Base-by-base conservation (phyloP, 2,888 invertebrate genomes). In the Parasteatoda lunata region DNA sequence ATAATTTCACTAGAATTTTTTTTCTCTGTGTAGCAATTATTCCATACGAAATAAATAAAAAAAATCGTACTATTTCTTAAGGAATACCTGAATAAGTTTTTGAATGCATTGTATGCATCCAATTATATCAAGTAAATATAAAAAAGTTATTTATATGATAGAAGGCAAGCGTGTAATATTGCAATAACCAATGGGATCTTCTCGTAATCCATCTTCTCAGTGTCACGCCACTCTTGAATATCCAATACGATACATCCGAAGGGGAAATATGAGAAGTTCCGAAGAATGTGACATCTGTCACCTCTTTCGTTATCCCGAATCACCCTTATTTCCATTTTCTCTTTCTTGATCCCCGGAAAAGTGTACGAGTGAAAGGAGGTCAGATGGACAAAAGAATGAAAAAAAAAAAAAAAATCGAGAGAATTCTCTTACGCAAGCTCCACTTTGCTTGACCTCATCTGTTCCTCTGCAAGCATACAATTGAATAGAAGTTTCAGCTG, bases 221-320 rank as follows among this genome's bases (percentile, higher is more conserved):
- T 51, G 77, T 66, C 77, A 66, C 45, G 30, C 48, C 3, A 9
- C 30, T 49, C 75, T 11, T 71, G 49, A 71, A 79, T 71, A 65
- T 79, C 71, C 59, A 71, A 71, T 79, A 71, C 71, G 65, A 52
- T 52, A 49, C 66, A 71, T 51, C 9, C 5, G 48, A 64, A 80
- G 54, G 30, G 80, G 66, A 80, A 80, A 80, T 51, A 59, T 54
- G 72, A 80, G 80, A 73, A 73, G 64, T 73, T 80, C 80, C 72
- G 45, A 49, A n/a, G 65, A 51, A 80, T 72, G 72, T 72, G 80
- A 73, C 80, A 80, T 66, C 80, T 80, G 80, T 80, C 80, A 80
- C 72, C 66, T 52, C 71, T 45, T 0, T 13, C 79, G 15, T 64
- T 47, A 59, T 77, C 47, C 45, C n/a, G 70, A 48, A 69, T 11